Percentiles rank a stretch among this genome's conserved stretches.
Conservation (phyloP, 2,113 vertebrate species). For the Scophthalmus maximus region DNA sequence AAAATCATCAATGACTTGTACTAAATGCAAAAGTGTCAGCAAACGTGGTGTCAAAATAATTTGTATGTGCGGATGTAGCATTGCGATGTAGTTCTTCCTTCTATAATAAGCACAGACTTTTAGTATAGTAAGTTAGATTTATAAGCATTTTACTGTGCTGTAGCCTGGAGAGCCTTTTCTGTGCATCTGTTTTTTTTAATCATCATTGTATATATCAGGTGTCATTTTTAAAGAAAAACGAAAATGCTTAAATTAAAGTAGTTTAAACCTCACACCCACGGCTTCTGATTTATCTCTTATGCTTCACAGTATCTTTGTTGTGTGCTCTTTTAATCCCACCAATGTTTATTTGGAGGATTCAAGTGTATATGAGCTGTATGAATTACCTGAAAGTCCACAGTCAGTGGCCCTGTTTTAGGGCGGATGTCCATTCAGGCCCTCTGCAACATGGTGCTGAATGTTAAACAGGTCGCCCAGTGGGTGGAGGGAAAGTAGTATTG, state of each 20-base stretch:
- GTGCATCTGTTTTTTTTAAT: not conserved
- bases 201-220: not conserved
- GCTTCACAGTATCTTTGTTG: not conserved
- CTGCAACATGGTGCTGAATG: slow-evolving; percentile 56
- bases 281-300: not conserved
- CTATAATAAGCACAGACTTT: not conserved
- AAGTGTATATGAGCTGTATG: no score
- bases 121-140: no score
- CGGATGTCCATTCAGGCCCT: slow-evolving; percentile 21
- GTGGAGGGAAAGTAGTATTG: not conserved
- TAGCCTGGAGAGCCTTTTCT: no score
- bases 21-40: not conserved
- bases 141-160: no score
- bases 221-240: not conserved
- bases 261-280: not conserved
- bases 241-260: not conserved
- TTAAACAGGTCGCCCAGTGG: slow-evolving; percentile 39
- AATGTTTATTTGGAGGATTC: not conserved
- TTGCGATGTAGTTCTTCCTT: not conserved
- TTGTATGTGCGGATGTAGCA: no score
- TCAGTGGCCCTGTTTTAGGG: slow-evolving; percentile 3
- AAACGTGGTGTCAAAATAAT: no score
- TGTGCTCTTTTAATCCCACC: not conserved
- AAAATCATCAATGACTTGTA: not conserved
- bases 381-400: not conserved